Evolutionary conservation across 2,888 invertebrate genomes (phyloP).

Genomic region (Thelaira solivaga): DNA sequence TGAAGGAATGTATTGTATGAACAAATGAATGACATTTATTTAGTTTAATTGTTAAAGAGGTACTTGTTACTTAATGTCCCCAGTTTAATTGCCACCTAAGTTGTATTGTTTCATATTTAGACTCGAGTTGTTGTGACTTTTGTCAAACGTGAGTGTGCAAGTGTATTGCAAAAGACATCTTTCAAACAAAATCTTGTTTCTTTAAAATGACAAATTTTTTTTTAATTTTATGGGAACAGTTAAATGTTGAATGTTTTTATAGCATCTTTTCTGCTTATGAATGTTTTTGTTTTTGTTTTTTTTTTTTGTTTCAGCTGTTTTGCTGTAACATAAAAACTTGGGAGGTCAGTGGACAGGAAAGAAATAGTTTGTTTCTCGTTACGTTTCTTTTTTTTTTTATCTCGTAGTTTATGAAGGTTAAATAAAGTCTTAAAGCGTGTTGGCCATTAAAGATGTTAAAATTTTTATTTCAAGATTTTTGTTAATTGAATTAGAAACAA

Average conservation of each 20-base stretch:
- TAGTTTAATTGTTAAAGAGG: slow-evolving; percentile 40
- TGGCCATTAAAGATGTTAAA: slow-evolving; percentile 17
- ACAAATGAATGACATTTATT: slow-evolving; percentile 38
- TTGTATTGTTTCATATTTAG: slow-evolving; percentile 24
- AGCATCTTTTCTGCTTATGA: slow-evolving; percentile 48
- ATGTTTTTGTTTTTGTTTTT: neutral
- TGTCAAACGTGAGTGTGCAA: neutral
- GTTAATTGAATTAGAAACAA: neutral
- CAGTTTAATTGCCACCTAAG: slow-evolving; percentile 59
- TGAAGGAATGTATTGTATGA: too few relatives aligned
- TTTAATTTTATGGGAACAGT: slow-evolving; percentile 55
- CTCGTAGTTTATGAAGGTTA: slow-evolving; percentile 10
- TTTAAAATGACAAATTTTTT: slow-evolving; percentile 11
- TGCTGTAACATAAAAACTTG: slow-evolving; percentile 46
- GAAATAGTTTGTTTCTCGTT: slow-evolving; percentile 9
- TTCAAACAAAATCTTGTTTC: slow-evolving; percentile 49
- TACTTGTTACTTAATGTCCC: slow-evolving; percentile 60
- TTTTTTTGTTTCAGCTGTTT: neutral
- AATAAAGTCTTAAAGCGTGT: slow-evolving; percentile 34
- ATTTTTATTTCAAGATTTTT: neutral
- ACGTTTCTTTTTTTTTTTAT: slow-evolving; percentile 12
- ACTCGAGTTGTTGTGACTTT: neutral
- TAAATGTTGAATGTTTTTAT: slow-evolving; percentile 50
- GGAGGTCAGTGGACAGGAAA: slow-evolving; percentile 54
- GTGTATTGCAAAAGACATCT: slow-evolving; percentile 52